These are phyloP conservation scores for Chironomus riparius DNA, from an alignment of 2,888 invertebrate species.

Conservation along the genomic window DNA sequence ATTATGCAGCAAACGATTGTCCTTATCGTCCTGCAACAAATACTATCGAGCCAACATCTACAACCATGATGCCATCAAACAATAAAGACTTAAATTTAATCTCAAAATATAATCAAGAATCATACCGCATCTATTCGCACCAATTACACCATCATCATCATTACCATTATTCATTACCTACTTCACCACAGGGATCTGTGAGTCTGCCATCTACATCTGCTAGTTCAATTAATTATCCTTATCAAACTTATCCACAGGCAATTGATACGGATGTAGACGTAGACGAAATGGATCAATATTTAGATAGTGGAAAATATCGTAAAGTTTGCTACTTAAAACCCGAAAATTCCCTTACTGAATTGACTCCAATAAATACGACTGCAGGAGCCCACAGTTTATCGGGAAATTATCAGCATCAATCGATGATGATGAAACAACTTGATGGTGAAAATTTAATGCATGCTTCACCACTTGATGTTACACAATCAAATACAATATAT, in stretches of 20 bases:
- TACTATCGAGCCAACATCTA: not conserved
- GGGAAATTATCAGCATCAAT: not conserved
- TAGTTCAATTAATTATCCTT: not conserved
- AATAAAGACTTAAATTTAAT: slow-evolving; percentile 3
- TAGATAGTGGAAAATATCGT: slow-evolving; percentile 35
- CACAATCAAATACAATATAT: not conserved
- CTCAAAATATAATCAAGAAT: slow-evolving; percentile 25
- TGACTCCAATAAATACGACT: slow-evolving; percentile 15
- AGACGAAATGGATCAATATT: slow-evolving; percentile 43
- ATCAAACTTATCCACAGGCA: slow-evolving; percentile 5
- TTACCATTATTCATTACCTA: slow-evolving; percentile 11
- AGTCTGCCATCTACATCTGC: slow-evolving; percentile 11
- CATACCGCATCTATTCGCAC: slow-evolving; percentile 25
- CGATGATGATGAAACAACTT: not conserved
- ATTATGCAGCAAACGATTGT: not conserved
- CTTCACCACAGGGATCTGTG: not conserved
- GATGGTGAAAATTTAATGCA: not conserved
- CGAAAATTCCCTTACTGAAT: slow-evolving; percentile 13
- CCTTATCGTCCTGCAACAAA: not conserved
- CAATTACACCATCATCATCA: slow-evolving; percentile 27
- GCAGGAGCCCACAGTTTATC: not conserved
- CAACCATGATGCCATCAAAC: not conserved
- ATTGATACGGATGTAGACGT: slow-evolving; percentile 32
- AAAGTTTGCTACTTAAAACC: slow-evolving; percentile 16
- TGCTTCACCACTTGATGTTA: not conserved